phyloP scores from a whole-genome alignment of 2,888 invertebrate species.

The Steinernema hermaphroditum region DNA sequence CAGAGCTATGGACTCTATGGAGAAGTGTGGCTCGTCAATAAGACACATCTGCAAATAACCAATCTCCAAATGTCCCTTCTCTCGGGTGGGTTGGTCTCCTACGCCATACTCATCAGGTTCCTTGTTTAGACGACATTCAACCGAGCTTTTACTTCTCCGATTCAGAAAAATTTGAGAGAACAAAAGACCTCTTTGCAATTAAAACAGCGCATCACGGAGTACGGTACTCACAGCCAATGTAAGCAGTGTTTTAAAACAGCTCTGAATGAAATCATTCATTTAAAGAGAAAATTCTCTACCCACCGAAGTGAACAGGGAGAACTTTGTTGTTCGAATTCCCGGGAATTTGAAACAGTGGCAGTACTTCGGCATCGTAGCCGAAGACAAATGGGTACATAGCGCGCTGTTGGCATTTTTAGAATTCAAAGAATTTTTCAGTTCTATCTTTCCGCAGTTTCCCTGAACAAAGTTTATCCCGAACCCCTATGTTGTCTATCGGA shows the following conservation, averaged over 20 bases:
- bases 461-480: constrained; percentile 47
- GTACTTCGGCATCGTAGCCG: constrained; percentile 36
- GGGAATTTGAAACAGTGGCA: constrained; percentile 30
- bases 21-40: constrained; percentile 53
- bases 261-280: background rate
- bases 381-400: constrained; percentile 37
- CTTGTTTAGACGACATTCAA: background rate
- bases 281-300: constrained; percentile 10
- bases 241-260: background rate
- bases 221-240: constrained; percentile 33
- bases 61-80: constrained; percentile 13
- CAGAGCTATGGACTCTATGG: constrained; percentile 31
- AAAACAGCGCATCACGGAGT: constrained; percentile 21
- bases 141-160: constrained; percentile 19
- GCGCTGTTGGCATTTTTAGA: background rate
- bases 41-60: constrained; percentile 52
- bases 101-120: background rate
- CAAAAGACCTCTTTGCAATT: background rate
- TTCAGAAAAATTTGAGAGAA: background rate
- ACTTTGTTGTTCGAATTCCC: constrained; percentile 19
- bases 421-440: constrained; percentile 35
- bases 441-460: constrained; percentile 42
- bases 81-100: background rate
- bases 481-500: constrained; percentile 57
- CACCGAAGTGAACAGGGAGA: constrained; percentile 11